These are phyloP conservation scores for Limnephilus marmoratus DNA, from an alignment of 2,888 invertebrate genomes.

Conservation along the genomic window DNA sequence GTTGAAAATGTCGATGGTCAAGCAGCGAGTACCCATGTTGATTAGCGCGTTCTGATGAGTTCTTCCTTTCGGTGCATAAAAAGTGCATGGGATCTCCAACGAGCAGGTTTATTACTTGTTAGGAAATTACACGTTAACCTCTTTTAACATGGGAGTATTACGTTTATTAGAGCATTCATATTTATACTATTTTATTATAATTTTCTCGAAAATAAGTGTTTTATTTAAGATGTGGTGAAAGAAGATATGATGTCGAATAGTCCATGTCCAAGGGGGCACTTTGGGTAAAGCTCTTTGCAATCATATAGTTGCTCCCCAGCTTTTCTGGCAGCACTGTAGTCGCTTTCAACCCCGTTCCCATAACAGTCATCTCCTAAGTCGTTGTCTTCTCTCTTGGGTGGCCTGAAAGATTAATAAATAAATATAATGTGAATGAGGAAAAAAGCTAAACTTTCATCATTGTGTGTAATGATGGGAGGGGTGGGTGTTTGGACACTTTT, in stretches of 20 bases:
- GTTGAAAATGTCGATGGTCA: too few species aligned
- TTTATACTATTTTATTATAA: too few species aligned
- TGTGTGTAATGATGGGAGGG: neutral
- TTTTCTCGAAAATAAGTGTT: too few species aligned
- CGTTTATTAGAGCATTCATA: too few species aligned
- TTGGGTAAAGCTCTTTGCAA: slow-evolving; percentile 79
- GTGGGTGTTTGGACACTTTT: too few species aligned
- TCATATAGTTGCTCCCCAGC: slow-evolving; percentile 82
- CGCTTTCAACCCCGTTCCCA: slow-evolving; percentile 45
- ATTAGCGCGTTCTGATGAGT: too few species aligned
- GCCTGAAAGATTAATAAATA: slow-evolving; percentile 13
- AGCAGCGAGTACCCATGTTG: too few species aligned
- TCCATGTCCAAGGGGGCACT: slow-evolving; percentile 80
- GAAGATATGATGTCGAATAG: slow-evolving; percentile 79
- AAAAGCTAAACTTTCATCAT: neutral
- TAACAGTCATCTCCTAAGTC: neutral
- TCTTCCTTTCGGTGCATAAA: too few species aligned
- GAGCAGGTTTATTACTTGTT: too few species aligned
- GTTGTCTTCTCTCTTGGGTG: slow-evolving; percentile 23
- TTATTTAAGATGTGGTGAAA: slow-evolving; percentile 63
- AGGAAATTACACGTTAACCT: too few species aligned
- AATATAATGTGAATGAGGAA: neutral
- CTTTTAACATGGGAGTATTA: too few species aligned
- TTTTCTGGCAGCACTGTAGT: slow-evolving; percentile 80
- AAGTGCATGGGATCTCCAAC: too few species aligned